These are phyloP conservation scores for Globia sparganii DNA, from an alignment of 2,888 invertebrate species.

Conservation along the genomic window DNA sequence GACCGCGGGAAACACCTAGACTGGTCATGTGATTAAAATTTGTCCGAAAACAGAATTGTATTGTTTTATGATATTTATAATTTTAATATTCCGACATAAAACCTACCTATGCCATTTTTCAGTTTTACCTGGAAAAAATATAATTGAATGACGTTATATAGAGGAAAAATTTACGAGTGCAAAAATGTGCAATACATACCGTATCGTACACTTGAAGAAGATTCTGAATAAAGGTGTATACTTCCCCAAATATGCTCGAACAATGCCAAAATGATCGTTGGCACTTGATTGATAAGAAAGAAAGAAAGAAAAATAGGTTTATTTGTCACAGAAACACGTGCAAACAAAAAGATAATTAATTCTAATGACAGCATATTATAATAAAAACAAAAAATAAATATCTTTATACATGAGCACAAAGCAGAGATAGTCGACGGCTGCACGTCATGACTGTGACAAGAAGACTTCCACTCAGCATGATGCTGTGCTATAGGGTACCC, in stretches of 20 bases:
- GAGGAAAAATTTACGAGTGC: conserved; percentile 3
- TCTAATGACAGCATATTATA: no score
- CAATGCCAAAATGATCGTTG: not conserved
- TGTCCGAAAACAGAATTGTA: conserved; percentile 7
- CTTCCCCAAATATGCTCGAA: not conserved
- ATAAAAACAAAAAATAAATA: no score
- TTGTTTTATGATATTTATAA: conserved; percentile 5
- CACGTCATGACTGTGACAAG: no score
- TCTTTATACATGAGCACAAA: no score
- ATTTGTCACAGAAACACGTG: no score
- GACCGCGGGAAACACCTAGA: not conserved
- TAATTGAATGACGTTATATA: not conserved
- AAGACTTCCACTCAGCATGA: no score
- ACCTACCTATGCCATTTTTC: not conserved
- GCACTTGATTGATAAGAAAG: not conserved
- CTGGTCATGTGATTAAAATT: not conserved
- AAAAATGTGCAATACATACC: not conserved
- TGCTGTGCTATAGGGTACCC: no score
- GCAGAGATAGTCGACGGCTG: no score
- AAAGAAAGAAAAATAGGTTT: no score
- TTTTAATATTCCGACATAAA: conserved; percentile 10
- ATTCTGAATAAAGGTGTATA: no score
- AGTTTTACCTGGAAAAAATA: not conserved
- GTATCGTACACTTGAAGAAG: not conserved
- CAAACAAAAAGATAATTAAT: no score